A percentile compares a stretch with the other conserved stretches of the same genome.
Evolutionary conservation across 2,797 vertebrate genomes (phyloP).

Genomic region (Platyrinchus mystaceus): DNA sequence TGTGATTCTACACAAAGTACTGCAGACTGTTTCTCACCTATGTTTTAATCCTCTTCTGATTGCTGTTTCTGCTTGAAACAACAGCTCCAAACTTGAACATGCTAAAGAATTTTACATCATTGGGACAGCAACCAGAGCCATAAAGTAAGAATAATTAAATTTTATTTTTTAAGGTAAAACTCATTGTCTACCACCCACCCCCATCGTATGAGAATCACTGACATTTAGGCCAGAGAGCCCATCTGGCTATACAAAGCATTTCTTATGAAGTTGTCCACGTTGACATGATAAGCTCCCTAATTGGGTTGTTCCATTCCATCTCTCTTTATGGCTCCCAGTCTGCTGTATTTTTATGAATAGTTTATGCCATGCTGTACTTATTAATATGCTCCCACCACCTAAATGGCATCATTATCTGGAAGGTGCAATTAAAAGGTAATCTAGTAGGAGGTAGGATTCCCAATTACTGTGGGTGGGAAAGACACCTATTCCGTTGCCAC

Average conservation of each 20-base stretch:
- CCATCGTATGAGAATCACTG: background rate
- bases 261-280: background rate
- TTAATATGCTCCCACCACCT: background rate
- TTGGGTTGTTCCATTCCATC: background rate
- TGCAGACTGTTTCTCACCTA: background rate
- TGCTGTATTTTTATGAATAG: slow-evolving; percentile 22
- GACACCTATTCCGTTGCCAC: background rate
- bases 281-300: background rate
- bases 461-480: slow-evolving; percentile 18
- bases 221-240: background rate
- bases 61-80: background rate
- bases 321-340: background rate
- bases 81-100: background rate
- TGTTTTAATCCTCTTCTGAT: background rate
- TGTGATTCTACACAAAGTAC: background rate
- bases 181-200: background rate
- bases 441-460: background rate
- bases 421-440: slow-evolving; percentile 49
- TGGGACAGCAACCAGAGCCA: background rate
- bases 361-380: background rate
- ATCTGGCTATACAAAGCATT: background rate
- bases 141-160: background rate
- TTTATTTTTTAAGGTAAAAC: background rate
- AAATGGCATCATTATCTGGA: slow-evolving; percentile 30
- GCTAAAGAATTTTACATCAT: background rate